phyloP scores from a whole-genome alignment of 2,797 vertebrate species.

The Sebastiscus albofasciatus region DNA sequence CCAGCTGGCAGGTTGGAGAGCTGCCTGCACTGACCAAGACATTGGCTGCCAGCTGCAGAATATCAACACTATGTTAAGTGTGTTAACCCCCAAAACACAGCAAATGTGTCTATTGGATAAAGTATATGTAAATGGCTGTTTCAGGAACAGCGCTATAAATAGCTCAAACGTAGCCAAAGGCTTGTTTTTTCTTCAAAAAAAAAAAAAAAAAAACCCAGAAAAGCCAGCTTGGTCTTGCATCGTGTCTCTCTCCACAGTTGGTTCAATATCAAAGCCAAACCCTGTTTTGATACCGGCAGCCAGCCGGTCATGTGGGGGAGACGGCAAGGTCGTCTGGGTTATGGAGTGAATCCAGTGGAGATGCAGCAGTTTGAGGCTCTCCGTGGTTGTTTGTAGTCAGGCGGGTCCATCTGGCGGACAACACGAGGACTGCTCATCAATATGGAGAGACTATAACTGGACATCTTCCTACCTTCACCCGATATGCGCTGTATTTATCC shows the following conservation, averaged over 20 bases:
- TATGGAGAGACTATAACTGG: constrained; percentile 8
- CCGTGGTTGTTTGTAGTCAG: constrained; percentile 56
- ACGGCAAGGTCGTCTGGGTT: constrained; percentile 76
- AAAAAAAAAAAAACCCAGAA: not conserved
- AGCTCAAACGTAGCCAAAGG: constrained; percentile 46
- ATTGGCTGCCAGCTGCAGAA: constrained; percentile 32
- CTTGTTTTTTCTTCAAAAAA: constrained; percentile 17
- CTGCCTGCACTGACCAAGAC: constrained; percentile 14
- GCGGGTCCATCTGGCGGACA: constrained; percentile 75
- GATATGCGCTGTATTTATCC: constrained; percentile 40
- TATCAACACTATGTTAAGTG: not conserved
- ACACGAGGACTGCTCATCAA: constrained; percentile 45
- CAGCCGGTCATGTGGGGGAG: constrained; percentile 43
- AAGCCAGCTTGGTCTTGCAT: constrained; percentile 13
- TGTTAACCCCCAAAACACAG: not conserved
- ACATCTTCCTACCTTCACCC: constrained; percentile 50
- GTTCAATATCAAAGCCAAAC: constrained; percentile 45
- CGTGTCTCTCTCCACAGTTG: constrained; percentile 34
- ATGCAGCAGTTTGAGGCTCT: constrained; percentile 37
- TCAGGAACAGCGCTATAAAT: constrained; percentile 60
- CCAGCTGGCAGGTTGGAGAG: constrained; percentile 1
- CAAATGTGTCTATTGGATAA: constrained; percentile 20
- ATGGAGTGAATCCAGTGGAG: constrained; percentile 48
- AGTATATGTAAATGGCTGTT: constrained; percentile 52
- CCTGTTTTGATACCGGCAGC: constrained; percentile 24